These are phyloP conservation scores for Chionis minor DNA, from an alignment of 2,113 vertebrate species.

Conservation along the genomic window DNA sequence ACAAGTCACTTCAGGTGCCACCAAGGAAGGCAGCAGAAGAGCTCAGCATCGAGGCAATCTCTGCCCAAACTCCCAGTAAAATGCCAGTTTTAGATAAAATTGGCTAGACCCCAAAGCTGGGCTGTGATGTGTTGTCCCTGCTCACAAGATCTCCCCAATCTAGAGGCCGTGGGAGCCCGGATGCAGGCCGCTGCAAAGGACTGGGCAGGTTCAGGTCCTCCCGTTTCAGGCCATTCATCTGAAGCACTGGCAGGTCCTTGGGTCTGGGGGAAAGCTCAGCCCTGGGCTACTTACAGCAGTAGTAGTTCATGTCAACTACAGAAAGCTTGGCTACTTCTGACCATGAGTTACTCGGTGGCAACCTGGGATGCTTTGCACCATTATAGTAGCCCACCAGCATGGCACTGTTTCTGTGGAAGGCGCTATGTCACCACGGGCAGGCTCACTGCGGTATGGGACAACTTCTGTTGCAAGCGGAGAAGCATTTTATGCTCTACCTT, in stretches of 20 bases:
- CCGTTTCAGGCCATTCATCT: background rate
- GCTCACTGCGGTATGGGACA: background rate
- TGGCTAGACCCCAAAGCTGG: background rate
- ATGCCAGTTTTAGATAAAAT: background rate
- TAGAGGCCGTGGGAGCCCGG: accelerated
- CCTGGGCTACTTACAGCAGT: background rate
- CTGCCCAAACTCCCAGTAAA: background rate
- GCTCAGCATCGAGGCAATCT: background rate
- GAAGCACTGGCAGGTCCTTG: background rate
- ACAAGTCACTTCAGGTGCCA: background rate
- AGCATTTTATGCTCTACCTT: background rate
- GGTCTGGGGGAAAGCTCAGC: background rate
- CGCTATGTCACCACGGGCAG: background rate
- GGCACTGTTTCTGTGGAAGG: background rate
- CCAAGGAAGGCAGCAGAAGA: background rate
- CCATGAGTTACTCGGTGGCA: background rate
- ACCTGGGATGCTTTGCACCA: background rate
- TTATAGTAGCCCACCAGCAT: background rate
- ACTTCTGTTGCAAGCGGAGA: background rate
- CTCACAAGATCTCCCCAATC: background rate
- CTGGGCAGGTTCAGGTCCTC: background rate
- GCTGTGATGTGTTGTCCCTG: background rate
- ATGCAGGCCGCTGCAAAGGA: background rate
- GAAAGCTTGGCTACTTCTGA: background rate
- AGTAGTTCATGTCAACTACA: background rate